Evolutionary conservation across 1,140 invertebrate species (phyloP), one percentile per base, ranked within the genome.

Genomic region (Eumaeus atala): DNA sequence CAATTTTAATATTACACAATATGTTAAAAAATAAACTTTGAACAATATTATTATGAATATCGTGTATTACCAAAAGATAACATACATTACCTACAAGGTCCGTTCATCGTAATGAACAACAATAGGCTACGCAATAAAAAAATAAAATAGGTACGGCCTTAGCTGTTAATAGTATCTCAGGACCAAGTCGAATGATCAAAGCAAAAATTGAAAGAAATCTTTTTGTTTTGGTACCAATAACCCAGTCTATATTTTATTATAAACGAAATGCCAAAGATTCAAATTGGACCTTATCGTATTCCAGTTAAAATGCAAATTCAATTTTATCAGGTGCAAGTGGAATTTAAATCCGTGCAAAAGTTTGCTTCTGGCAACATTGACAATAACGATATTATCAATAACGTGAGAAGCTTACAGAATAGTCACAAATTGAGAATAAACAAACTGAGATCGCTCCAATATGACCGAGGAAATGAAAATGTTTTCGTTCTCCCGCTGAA

Each of bases 361-460:
- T 44, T 44, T 40, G 38, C 16, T 40, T 44, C 40, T 44, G 40
- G 40, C 40, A 44, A 44, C 40, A 44, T 44, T 44, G 40, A 44
- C 40, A 44, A 44, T 44, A 44, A 44, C 40, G 40, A 44, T 44
- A 44, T 44, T 44, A 44, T 44, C 40, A 44, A 44, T 44, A 44
- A 44, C 40, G 40, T 44, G 40, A 44, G 40, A 18, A 18, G 40
- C 40, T 44, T 44, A 44, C 40, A 14, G 40, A 44, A 44, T 44
- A 44, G 9, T 42, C 17, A 21, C 64, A 77, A 75, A 77, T 73
- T 70, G 72, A 17, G 69, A 65, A 75, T 75, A 75, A 70, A 77
- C 74, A 77, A 69, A 17, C 38, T 11, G 38, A 70, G 51, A 47
- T 28, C 38, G 34, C 70, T 61, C 54, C 48, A 48, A 49, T 44